Percentiles rank a stretch among this genome's conserved stretches.
phyloP scores from a whole-genome alignment of 2,888 invertebrate species.

The Spodoptera picta region DNA sequence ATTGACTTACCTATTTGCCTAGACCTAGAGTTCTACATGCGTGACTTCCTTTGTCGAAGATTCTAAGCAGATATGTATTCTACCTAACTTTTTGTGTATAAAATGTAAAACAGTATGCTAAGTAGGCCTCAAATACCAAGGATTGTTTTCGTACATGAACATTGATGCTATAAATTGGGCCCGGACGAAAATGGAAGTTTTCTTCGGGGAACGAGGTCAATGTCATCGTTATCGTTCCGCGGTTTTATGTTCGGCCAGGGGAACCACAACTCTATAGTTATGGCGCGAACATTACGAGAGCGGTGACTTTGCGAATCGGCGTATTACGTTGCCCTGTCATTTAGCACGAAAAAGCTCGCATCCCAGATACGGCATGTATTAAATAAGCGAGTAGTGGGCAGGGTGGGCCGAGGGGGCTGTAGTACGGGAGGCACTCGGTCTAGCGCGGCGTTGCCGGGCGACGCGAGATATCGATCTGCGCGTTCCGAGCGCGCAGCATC shows the following conservation, averaged over 20 bases:
- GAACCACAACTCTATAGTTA: conserved; percentile 54
- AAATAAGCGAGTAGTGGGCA: conserved; percentile 86
- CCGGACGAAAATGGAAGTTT: conserved; percentile 64
- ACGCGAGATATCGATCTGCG: conserved; percentile 88
- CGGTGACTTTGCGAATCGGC: conserved; percentile 70
- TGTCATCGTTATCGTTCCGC: conserved; percentile 68
- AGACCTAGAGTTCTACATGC: too few species aligned
- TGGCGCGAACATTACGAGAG: conserved; percentile 61
- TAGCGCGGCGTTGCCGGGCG: conserved; percentile 90
- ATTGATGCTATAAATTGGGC: conserved; percentile 50
- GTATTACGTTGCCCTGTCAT: conserved; percentile 81
- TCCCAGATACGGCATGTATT: conserved; percentile 85
- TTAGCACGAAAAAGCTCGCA: conserved; percentile 85
- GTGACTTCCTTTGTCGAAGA: conserved; percentile 10
- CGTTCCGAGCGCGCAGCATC: conserved; percentile 83
- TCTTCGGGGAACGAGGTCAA: conserved; percentile 72
- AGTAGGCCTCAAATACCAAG: conserved; percentile 8
- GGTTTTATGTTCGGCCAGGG: conserved; percentile 60
- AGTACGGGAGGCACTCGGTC: conserved; percentile 90
- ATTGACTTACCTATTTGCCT: too few species aligned
- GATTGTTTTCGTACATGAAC: conserved; percentile 20
- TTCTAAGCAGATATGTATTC: too few species aligned
- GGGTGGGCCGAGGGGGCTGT: conserved; percentile 72
- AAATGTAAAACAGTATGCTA: conserved; percentile 1
- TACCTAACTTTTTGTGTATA: not conserved